Percentiles rank a stretch among this genome's conserved stretches.
Conservation (phyloP, 2,113 vertebrate genomes). For the Megaceryle torquata region DNA sequence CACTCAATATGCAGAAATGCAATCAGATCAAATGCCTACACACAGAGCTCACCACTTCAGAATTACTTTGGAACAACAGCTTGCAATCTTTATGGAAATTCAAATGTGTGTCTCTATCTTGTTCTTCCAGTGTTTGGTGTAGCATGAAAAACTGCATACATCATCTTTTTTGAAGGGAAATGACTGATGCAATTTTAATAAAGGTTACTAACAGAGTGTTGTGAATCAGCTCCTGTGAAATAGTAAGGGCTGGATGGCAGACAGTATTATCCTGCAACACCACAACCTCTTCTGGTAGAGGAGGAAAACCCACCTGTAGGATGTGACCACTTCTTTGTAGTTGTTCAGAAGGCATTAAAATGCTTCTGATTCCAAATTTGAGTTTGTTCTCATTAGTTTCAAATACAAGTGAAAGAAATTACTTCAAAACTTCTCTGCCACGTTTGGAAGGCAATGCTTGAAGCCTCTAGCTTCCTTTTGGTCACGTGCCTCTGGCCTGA, state of each 20-base stretch:
- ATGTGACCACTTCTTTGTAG: background rate
- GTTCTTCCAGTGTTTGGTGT: constrained; percentile 49
- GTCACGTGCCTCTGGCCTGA: background rate
- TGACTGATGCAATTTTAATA: constrained; percentile 73
- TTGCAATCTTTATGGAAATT: constrained; percentile 79
- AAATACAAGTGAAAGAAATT: background rate
- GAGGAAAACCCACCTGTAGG: background rate
- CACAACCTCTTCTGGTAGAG: background rate
- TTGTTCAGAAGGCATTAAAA: background rate
- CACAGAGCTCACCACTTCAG: constrained; percentile 67
- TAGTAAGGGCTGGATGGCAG: background rate
- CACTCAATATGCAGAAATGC: constrained; percentile 69
- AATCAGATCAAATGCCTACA: constrained; percentile 77
- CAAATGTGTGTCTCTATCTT: constrained; percentile 46
- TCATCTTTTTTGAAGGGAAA: constrained; percentile 64
- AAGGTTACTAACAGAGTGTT: constrained; percentile 63
- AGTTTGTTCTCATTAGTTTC: constrained; percentile 10
- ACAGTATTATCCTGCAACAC: constrained; percentile 12
- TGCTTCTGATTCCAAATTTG: background rate
- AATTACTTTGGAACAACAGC: constrained; percentile 79
- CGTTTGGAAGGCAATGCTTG: background rate
- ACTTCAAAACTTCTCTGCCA: background rate
- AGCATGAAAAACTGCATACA: constrained; percentile 61
- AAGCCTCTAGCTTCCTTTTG: background rate
- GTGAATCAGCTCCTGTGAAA: constrained; percentile 43